These are phyloP conservation scores for Oeneis ivallda DNA, from an alignment of 2,888 invertebrate genomes.

Conservation along the genomic window DNA sequence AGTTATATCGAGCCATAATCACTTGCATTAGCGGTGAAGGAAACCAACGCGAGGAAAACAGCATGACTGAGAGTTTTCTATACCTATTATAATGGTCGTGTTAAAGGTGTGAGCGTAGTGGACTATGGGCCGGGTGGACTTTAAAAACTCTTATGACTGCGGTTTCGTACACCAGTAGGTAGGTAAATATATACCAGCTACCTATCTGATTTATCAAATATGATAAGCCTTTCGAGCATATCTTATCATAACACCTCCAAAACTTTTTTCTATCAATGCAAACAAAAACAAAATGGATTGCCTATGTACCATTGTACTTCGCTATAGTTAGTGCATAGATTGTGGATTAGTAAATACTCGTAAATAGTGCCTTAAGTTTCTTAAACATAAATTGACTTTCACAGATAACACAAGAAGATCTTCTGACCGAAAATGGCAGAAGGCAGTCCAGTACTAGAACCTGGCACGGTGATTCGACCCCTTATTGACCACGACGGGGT, in stretches of 20 bases:
- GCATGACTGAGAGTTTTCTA: too few species aligned
- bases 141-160: background rate
- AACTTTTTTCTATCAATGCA: background rate
- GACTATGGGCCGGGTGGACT: too few species aligned
- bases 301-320: too few species aligned
- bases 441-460: constrained; percentile 55
- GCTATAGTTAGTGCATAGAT: too few species aligned
- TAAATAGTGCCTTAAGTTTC: too few species aligned
- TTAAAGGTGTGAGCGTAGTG: too few species aligned
- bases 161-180: background rate
- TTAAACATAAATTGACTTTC: background rate
- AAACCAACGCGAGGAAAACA: too few species aligned
- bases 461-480: constrained; percentile 82
- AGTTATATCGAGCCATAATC: too few species aligned
- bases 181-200: background rate
- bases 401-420: background rate
- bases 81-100: too few species aligned
- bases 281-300: background rate
- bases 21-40: background rate
- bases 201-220: background rate
- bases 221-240: background rate
- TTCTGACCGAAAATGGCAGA: constrained; percentile 25
- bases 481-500: constrained; percentile 77
- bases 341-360: too few species aligned
- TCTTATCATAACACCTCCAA: background rate